Evolutionary conservation across 2,797 vertebrate species (phyloP), one percentile per base, ranked within the genome.

Genomic region (Bothrops alternatus): DNA sequence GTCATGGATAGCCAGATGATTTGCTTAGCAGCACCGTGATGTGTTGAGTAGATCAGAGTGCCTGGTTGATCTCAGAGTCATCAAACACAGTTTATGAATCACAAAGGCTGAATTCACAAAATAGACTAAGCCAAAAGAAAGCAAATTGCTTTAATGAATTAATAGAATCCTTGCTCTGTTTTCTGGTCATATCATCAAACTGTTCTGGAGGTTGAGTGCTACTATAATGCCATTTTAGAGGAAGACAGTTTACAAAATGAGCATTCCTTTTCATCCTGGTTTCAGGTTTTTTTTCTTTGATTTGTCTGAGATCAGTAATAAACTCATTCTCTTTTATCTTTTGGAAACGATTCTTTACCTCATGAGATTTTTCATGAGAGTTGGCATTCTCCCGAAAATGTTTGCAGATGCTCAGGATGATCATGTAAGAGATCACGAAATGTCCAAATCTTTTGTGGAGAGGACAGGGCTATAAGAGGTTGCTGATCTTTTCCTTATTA

Each of bases 131-230:
- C 37, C 73, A 82, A 47, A 47, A 78, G 37, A 20, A 82, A 82
- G 25, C 73, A 47, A 73, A 47, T 47, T 47, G 47, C 37, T 82
- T 82, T 25, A 8, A 16, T 73, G n/a, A 37, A 47, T 25, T 82
- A 47, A 82, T 25, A 47, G 37, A 47, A 47, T 23, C 10, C 10
- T 82, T 47, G 3, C 47, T 91, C 93, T 87, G 87, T 90, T 96
- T 28, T 11, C 87, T 42, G 88, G 69, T 91, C 4, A n/a, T 92
- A 32, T 2, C 91, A 89, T 53, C 50, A 6, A 32, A 0, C 57
- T 93, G 73, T 86, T 92, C 78, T 89, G 88, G 86, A 63, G 63
- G 4, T 1, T 91, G 55, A 3, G 0, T 78, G n/a, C 60, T 5
- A 28, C 0, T 18, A 16, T 92, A 4, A 13, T 91, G 0, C 8